Base-by-base conservation (phyloP, 2,797 vertebrate genomes). In the Megalops cyprinoides region DNA sequence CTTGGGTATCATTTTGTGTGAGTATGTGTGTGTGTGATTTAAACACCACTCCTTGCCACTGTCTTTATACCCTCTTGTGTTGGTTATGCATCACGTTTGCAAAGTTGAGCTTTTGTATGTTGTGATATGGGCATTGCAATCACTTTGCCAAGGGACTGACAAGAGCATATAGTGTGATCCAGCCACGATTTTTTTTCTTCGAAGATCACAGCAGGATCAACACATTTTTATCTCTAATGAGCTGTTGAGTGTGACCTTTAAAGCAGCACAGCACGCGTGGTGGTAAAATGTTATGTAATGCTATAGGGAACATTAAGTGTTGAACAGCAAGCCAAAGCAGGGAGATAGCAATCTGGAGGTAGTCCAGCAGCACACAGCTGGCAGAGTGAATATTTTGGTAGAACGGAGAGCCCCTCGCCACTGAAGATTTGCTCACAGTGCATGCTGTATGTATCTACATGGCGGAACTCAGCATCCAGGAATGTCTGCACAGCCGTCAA, bases 281-380 rank as follows among this genome's bases (percentile, higher is more conserved):
- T 73, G 76, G 76, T 78, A 78, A 48, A 62, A 62, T 53, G 62
- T 79, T 4, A 58, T 15, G n/a, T 56, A 82, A 77, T 83, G 69
- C 74, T 62, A 69, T n/a, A 31, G 69, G 18, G 56, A 76, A 51
- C 56, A 55, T 75, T 81, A 81, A 53, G 28, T 73, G 34, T 77
- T 71, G n/a, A 62, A 76, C 48, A 44, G 18, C 34, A 71, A 25
- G 75, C 51, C 62, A 77, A 76, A 53, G 67, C n/a, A 37, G 34
- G 58, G 53, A 69, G 77, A 67, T 67, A 73, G 53, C n/a, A 60
- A 44, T 46, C 55, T 74, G 62, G 76, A 79, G 44, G 55, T 73
- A 51, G 55, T 79, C 79, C 79, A 74, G 62, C 28, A 51, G 15
- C 25, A 31, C 18, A 20, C 9, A 48, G 78, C 49, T 79, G 65